phyloP scores from a whole-genome alignment of 2,797 vertebrate genomes.

The Natrix natrix region DNA sequence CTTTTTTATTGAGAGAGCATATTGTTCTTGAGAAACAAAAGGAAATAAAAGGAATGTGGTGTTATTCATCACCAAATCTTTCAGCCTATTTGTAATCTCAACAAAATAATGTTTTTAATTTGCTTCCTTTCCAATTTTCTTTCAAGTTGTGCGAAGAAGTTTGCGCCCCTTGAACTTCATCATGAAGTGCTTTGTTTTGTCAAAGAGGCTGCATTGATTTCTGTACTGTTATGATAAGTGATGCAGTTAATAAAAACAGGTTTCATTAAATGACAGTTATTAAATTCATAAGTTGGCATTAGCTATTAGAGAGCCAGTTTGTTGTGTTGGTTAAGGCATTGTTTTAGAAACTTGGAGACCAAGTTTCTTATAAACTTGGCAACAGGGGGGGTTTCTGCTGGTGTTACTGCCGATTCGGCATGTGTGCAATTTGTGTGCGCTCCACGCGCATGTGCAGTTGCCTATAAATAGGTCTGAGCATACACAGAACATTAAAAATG shows the following conservation, averaged over 20 bases:
- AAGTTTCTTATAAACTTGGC: not conserved
- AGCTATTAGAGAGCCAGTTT: not conserved
- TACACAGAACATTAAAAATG: no score
- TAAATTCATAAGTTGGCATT: not conserved
- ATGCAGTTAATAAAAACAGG: not conserved
- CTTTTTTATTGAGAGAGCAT: constrained; percentile 43
- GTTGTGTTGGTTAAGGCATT: not conserved
- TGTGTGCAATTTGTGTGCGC: no score
- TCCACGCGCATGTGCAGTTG: no score
- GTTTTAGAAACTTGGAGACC: not conserved
- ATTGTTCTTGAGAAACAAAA: constrained; percentile 53
- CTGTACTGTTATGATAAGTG: constrained; percentile 3
- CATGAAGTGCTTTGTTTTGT: constrained; percentile 21
- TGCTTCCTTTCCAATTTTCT: constrained; percentile 52
- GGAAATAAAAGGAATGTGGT: constrained; percentile 15
- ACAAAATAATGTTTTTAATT: constrained; percentile 51
- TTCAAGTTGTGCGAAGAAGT: constrained; percentile 45
- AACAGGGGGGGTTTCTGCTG: not conserved
- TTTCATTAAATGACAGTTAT: not conserved
- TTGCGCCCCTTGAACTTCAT: constrained; percentile 43
- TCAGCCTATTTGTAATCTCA: constrained; percentile 54
- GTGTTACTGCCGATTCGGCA: no score
- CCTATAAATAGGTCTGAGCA: no score
- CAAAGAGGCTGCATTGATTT: constrained; percentile 59
- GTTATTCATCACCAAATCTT: constrained; percentile 45